Conservation (phyloP, 2,113 vertebrate species). For the Raja brachyura region DNA sequence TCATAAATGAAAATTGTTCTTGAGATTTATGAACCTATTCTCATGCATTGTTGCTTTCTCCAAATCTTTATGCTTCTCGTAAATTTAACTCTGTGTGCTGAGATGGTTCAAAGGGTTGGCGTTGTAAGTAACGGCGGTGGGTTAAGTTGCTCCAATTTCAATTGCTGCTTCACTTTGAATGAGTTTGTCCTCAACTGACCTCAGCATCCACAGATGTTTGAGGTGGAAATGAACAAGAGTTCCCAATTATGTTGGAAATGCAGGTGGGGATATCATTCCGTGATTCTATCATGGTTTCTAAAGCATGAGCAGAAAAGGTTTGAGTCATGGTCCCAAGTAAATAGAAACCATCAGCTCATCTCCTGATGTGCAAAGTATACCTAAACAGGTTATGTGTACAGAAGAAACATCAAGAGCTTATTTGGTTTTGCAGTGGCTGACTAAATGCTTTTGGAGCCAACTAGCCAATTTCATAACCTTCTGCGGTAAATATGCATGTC, state of each 20-base stretch:
- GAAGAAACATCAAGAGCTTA: neutral
- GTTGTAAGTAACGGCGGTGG: neutral
- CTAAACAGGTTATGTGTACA: neutral
- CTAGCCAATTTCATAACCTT: neutral
- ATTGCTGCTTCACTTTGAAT: neutral
- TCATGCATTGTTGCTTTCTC: neutral
- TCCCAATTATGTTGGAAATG: neutral
- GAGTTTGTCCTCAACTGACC: neutral
- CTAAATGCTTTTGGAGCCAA: neutral
- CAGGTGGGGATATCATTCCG: neutral
- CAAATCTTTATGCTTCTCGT: neutral
- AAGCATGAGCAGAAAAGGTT: neutral
- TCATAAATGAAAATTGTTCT: neutral
- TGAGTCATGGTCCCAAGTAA: neutral
- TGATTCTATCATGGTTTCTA: neutral
- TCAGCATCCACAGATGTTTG: neutral
- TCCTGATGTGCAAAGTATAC: neutral
- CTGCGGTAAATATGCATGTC: neutral
- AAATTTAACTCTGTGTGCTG: neutral
- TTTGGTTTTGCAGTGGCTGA: neutral
- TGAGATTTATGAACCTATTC: neutral
- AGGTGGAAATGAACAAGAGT: neutral
- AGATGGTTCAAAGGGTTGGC: neutral
- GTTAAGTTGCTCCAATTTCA: neutral
- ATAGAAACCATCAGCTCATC: neutral